Percentiles rank a stretch among this genome's conserved stretches.
These are phyloP conservation scores for Oscheius onirici DNA, from an alignment of 2,888 invertebrate genomes.

Conservation along the genomic window DNA sequence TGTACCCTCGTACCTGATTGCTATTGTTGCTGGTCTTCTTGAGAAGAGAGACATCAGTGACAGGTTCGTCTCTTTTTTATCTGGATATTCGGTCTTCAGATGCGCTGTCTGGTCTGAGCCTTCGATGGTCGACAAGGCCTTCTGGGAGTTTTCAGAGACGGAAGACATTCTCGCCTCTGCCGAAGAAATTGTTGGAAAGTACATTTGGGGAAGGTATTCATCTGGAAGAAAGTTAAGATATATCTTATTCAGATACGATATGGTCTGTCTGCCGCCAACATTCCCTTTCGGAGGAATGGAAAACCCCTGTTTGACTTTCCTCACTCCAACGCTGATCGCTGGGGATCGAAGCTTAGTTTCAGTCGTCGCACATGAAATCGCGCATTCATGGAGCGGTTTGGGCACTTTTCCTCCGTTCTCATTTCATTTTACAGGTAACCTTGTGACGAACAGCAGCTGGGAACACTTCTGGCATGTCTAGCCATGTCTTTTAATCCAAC, in stretches of 20 bases:
- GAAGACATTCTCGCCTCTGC: slow-evolving; percentile 55
- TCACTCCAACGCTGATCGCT: slow-evolving; percentile 90
- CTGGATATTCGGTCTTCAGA: slow-evolving; percentile 21
- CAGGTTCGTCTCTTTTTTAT: slow-evolving; percentile 72
- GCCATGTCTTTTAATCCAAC: neutral
- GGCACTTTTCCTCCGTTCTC: too few species aligned
- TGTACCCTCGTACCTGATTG: slow-evolving; percentile 88
- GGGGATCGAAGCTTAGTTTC: slow-evolving; percentile 89
- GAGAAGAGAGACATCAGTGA: slow-evolving; percentile 74
- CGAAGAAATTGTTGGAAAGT: slow-evolving; percentile 64
- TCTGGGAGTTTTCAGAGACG: slow-evolving; percentile 86
- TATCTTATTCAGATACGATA: slow-evolving; percentile 78
- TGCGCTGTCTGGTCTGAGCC: slow-evolving; percentile 88
- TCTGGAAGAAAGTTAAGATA: neutral
- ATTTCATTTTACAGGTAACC: slow-evolving; percentile 79
- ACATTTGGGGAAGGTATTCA: slow-evolving; percentile 62
- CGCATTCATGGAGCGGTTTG: slow-evolving; percentile 96
- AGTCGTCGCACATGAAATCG: slow-evolving; percentile 93
- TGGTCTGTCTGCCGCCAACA: slow-evolving; percentile 87
- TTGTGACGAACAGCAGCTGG: slow-evolving; percentile 90
- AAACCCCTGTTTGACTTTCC: slow-evolving; percentile 93
- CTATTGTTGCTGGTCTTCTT: slow-evolving; percentile 85
- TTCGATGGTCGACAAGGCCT: slow-evolving; percentile 83
- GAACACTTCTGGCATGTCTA: slow-evolving; percentile 87
- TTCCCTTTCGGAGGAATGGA: slow-evolving; percentile 98